Percentiles rank a stretch among this genome's conserved stretches.
These are phyloP conservation scores for Sorex maritimensis DNA, from an alignment of 2,797 vertebrate genomes.

Conservation along the genomic window DNA sequence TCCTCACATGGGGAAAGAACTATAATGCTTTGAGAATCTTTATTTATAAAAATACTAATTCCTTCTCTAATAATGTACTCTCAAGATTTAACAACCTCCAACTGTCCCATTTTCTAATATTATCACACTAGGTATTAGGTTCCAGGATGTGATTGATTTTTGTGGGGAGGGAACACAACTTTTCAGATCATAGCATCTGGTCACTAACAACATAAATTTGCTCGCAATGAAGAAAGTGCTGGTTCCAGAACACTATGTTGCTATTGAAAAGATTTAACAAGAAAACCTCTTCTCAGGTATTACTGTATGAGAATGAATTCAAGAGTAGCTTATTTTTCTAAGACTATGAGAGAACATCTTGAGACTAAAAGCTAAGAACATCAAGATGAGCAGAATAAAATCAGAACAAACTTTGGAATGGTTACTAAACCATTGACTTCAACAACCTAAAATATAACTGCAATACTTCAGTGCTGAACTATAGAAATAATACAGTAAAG, in stretches of 20 bases:
- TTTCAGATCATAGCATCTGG: background rate
- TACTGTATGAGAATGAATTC: background rate
- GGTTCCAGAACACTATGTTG: background rate
- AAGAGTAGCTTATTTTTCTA: too few species aligned
- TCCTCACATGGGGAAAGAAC: too few species aligned
- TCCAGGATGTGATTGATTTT: too few species aligned
- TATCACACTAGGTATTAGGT: background rate
- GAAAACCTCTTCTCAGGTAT: too few species aligned
- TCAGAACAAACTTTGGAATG: background rate
- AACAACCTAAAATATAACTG: background rate
- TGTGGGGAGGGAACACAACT: accelerated
- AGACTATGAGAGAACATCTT: too few species aligned
- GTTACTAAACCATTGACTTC: too few species aligned
- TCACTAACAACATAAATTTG: background rate
- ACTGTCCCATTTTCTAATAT: background rate
- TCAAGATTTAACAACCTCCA: background rate
- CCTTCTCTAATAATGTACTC: too few species aligned
- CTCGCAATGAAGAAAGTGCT: background rate
- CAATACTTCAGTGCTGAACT: too few species aligned
- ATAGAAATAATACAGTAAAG: too few species aligned
- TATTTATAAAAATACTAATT: background rate
- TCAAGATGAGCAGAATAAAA: background rate
- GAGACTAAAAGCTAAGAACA: background rate
- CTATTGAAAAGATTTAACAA: background rate
- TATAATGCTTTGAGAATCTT: background rate